phyloP scores from a whole-genome alignment of 1,140 invertebrate genomes.

The Drosophila hydei region DNA sequence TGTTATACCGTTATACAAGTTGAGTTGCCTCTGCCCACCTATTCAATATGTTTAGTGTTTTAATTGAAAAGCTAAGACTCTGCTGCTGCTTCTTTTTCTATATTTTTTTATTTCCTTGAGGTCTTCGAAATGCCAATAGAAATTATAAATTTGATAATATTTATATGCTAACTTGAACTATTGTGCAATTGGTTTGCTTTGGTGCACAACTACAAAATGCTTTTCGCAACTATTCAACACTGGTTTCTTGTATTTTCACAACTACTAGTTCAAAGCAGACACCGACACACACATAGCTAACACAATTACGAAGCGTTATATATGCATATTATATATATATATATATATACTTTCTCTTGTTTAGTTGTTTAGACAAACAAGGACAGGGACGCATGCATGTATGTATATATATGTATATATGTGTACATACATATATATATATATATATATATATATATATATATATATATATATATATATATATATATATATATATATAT shows the following conservation, averaged over 20 bases:
- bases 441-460: slow-evolving; percentile 17
- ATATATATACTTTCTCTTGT: too few species aligned
- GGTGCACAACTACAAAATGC: slow-evolving; percentile 62
- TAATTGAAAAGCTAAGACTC: background rate
- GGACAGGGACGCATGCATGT: too few species aligned
- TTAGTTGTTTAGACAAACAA: too few species aligned
- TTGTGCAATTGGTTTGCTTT: slow-evolving; percentile 13
- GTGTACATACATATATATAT: slow-evolving; percentile 29
- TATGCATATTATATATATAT: slow-evolving; percentile 20
- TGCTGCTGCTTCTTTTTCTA: too few species aligned
- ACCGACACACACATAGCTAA: slow-evolving; percentile 53
- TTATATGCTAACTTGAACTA: too few species aligned
- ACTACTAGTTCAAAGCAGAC: slow-evolving; percentile 49
- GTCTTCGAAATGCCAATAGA: too few species aligned
- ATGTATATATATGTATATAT: slow-evolving; percentile 13
- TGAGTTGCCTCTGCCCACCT: background rate
- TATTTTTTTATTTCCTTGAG: too few species aligned
- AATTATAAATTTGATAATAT: too few species aligned
- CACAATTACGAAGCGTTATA: slow-evolving; percentile 20
- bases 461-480: slow-evolving; percentile 29
- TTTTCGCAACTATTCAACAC: slow-evolving; percentile 61
- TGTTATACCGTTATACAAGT: slow-evolving; percentile 2
- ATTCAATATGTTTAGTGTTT: background rate
- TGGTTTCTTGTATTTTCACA: slow-evolving; percentile 21
- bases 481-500: slow-evolving; percentile 27